phyloP scores from a whole-genome alignment of 2,113 vertebrate species.

The Crotalus tigris region DNA sequence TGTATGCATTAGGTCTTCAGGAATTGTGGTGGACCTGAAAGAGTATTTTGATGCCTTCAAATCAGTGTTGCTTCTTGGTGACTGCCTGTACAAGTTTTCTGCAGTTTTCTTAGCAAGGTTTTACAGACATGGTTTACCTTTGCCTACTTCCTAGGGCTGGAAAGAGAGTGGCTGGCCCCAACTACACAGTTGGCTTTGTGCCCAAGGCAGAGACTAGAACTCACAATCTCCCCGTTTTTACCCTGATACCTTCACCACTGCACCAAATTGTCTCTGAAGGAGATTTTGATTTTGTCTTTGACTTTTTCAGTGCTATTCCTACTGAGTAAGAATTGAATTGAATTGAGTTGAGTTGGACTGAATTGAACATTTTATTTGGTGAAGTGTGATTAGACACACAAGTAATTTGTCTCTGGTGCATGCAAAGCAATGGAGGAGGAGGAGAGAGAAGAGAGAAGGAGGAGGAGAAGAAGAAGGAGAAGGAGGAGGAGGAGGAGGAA shows the following conservation, averaged over 20 bases:
- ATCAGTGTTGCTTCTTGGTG: neutral
- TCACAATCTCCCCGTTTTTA: neutral
- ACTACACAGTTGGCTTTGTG: neutral
- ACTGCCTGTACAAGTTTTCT: neutral
- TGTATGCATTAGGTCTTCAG: neutral
- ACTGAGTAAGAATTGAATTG: too few species aligned
- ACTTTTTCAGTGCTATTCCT: neutral
- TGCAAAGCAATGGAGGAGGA: too few species aligned
- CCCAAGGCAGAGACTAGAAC: neutral
- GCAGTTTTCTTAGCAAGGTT: neutral
- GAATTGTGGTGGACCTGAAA: neutral
- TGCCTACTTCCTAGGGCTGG: neutral
- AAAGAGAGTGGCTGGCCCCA: neutral
- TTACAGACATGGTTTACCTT: neutral
- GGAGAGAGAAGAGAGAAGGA: too few species aligned
- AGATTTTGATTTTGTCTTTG: neutral
- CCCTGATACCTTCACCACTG: neutral
- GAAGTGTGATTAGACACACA: too few species aligned
- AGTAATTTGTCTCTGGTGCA: too few species aligned
- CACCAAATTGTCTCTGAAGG: neutral
- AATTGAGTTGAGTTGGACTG: too few species aligned
- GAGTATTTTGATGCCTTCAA: neutral
- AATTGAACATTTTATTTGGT: too few species aligned
- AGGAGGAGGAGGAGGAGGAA: too few species aligned
- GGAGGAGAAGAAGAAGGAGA: too few species aligned